phyloP scores from a whole-genome alignment of 2,113 vertebrate genomes.

The Chamaetylas fuelleborni region DNA sequence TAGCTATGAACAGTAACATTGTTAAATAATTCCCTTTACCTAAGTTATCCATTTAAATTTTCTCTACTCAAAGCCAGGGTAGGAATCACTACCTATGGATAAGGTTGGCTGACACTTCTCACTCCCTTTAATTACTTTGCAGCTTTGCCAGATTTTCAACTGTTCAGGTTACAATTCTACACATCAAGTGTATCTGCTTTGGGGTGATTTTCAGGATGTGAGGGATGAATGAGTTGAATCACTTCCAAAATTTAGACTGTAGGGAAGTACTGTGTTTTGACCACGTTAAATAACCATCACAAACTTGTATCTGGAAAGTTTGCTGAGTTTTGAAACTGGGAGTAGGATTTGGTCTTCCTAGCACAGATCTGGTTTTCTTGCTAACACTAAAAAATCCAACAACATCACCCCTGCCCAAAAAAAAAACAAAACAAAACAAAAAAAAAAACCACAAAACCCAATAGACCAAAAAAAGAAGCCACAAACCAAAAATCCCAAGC shows the following conservation, averaged over 20 bases:
- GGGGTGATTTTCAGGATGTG: not conserved
- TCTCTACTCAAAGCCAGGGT: not conserved
- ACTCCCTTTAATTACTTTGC: not conserved
- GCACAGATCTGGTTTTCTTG: not conserved
- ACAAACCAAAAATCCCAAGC: not conserved
- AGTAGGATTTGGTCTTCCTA: not conserved
- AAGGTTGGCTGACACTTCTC: not conserved
- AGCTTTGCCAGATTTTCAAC: not conserved
- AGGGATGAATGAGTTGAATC: not conserved
- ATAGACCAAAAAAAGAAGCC: not conserved
- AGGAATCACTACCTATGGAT: not conserved
- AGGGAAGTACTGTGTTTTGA: not conserved
- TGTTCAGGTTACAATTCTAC: not conserved
- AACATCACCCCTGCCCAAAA: no score
- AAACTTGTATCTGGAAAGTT: not conserved
- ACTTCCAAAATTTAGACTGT: not conserved
- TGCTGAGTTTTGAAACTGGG: not conserved
- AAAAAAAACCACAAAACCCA: not conserved
- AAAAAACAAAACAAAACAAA: not conserved
- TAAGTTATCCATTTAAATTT: not conserved
- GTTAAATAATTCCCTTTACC: not conserved
- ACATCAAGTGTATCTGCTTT: rapidly evolving
- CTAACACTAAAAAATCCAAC: not conserved
- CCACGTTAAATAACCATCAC: not conserved
- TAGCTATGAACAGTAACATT: not conserved